Conservation (phyloP, 2,888 invertebrate species). For the Cacoxenus indagator region DNA sequence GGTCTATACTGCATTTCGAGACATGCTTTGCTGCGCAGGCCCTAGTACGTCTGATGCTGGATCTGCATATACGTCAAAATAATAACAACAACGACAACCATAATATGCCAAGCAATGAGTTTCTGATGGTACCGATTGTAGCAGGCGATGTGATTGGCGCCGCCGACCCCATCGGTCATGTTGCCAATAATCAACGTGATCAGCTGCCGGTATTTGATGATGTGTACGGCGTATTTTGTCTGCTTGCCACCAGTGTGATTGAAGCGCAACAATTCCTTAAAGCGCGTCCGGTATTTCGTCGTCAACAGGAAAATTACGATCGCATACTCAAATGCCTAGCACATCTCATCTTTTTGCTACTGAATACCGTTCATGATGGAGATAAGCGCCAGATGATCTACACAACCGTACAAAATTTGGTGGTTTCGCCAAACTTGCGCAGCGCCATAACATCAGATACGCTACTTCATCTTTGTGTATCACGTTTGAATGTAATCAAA, state of each 20-base stretch:
- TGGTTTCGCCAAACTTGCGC: conserved; percentile 75
- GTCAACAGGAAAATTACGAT: conserved; percentile 87
- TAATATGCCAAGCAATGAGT: not conserved
- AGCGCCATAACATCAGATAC: conserved; percentile 82
- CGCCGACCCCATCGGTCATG: conserved; percentile 38
- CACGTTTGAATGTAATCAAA: conserved; percentile 82
- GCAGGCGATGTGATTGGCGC: conserved; percentile 16
- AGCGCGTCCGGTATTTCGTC: conserved; percentile 79
- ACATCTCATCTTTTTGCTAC: conserved; percentile 81
- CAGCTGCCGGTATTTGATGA: conserved; percentile 77
- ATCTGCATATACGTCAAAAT: conserved; percentile 76
- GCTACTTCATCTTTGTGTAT: conserved; percentile 87
- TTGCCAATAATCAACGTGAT: conserved; percentile 70
- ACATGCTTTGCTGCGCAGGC: conserved; percentile 89
- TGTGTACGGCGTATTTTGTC: conserved; percentile 78
- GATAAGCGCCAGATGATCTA: conserved; percentile 72
- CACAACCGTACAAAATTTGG: conserved; percentile 71
- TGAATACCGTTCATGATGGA: conserved; percentile 73
- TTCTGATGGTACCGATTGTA: not conserved
- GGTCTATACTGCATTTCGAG: conserved; percentile 83
- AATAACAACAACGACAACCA: conserved; percentile 71
- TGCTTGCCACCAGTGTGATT: conserved; percentile 77
- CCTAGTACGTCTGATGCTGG: conserved; percentile 85
- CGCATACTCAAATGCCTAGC: conserved; percentile 84
- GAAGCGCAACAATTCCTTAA: conserved; percentile 73